Conservation (phyloP, 2,113 vertebrate species). For the Sarotherodon lohbergeri region DNA sequence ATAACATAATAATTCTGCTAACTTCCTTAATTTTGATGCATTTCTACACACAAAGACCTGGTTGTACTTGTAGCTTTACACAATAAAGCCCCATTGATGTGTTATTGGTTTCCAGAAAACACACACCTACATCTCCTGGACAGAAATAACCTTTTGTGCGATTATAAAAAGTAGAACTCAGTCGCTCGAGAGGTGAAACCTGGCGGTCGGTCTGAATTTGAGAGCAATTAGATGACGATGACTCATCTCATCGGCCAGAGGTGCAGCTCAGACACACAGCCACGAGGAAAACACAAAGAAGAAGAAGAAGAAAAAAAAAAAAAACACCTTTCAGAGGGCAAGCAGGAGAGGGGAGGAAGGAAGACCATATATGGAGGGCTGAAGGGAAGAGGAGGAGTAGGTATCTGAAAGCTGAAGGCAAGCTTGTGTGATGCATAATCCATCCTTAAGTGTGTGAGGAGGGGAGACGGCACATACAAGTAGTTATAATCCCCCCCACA, state of each 20-base stretch:
- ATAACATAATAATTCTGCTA: background rate
- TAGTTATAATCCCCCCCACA: constrained; percentile 49
- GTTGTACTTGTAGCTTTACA: background rate
- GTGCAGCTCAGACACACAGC: background rate
- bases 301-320: background rate
- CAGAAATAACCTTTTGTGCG: background rate
- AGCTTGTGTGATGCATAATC: constrained; percentile 51
- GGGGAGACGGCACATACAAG: constrained; percentile 26
- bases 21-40: background rate
- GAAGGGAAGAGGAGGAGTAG: constrained; percentile 35
- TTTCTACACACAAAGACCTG: background rate
- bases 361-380: constrained; percentile 11
- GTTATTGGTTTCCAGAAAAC: background rate
- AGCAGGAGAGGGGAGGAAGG: background rate
- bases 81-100: background rate
- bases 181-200: background rate
- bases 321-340: constrained; percentile 29
- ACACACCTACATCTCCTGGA: background rate
- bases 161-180: background rate
- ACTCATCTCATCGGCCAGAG: constrained; percentile 24
- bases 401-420: constrained; percentile 43
- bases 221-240: constrained; percentile 12
- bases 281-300: background rate
- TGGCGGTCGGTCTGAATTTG: constrained; percentile 6
- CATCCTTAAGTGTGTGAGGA: constrained; percentile 47